Conservation (phyloP, 2,113 vertebrate species). For the Pithys albifrons region DNA sequence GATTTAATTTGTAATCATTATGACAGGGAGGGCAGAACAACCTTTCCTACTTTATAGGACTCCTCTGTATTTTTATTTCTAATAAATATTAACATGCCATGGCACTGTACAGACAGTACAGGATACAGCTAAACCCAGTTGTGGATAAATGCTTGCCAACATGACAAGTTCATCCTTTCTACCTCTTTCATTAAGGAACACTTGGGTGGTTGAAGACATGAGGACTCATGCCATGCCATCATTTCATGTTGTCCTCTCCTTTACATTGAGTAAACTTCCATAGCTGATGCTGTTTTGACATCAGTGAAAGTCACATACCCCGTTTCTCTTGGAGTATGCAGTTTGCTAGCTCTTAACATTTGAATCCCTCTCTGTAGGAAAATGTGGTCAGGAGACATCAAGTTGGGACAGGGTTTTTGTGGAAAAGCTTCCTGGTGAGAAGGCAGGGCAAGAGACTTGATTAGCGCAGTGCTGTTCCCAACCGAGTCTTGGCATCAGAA, state of each 20-base stretch:
- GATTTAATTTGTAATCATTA: background rate
- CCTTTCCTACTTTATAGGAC: background rate
- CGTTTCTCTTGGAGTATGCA: background rate
- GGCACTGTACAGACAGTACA: background rate
- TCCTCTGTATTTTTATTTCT: background rate
- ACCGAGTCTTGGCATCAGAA: background rate
- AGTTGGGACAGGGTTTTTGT: background rate
- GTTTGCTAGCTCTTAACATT: background rate
- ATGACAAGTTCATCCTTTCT: background rate
- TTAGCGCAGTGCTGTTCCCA: accelerated
- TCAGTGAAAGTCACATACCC: background rate
- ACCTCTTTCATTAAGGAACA: background rate
- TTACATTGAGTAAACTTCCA: background rate
- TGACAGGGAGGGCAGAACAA: background rate
- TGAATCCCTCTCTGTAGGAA: background rate
- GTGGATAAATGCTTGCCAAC: background rate
- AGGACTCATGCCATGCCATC: background rate
- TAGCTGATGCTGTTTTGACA: background rate
- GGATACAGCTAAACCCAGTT: background rate
- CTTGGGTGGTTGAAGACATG: background rate
- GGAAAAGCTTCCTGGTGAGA: background rate
- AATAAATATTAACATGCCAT: background rate
- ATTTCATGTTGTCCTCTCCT: background rate
- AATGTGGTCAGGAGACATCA: background rate
- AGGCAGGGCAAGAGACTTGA: background rate